Evolutionary conservation across 2,797 vertebrate genomes (phyloP).

Genomic region (Phrynocephalus vlangalii): DNA sequence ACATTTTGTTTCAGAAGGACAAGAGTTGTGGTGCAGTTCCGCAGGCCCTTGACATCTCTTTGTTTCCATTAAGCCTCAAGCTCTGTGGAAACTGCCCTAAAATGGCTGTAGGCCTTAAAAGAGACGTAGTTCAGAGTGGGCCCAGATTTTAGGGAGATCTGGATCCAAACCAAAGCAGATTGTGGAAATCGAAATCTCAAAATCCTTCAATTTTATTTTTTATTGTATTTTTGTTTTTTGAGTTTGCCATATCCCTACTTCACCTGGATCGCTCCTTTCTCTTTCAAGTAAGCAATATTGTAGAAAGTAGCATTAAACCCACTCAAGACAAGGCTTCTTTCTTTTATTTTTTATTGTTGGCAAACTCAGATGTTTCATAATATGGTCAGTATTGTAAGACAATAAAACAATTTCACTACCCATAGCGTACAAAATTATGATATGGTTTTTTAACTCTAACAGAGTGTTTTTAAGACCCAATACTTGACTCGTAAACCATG

Average conservation of each 20-base stretch:
- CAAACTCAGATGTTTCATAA: slow-evolving; percentile 66
- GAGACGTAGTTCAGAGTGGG: neutral
- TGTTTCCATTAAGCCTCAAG: slow-evolving; percentile 73
- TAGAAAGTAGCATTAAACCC: slow-evolving; percentile 70
- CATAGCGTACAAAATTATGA: slow-evolving; percentile 59
- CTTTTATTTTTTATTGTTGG: neutral
- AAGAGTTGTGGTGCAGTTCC: slow-evolving; percentile 65
- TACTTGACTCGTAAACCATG: neutral
- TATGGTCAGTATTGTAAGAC: slow-evolving; percentile 57
- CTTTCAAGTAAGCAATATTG: slow-evolving; percentile 72
- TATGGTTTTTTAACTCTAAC: neutral
- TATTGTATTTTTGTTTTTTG: neutral
- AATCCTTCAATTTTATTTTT: neutral
- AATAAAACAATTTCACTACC: slow-evolving; percentile 66
- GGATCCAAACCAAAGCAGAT: neutral
- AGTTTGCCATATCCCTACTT: slow-evolving; percentile 2
- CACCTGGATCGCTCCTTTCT: neutral
- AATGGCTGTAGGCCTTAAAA: neutral
- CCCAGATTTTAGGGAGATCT: neutral
- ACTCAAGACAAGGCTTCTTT: slow-evolving; percentile 59
- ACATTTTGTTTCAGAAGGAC: slow-evolving; percentile 66
- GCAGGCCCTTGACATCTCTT: slow-evolving; percentile 66
- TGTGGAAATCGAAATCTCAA: neutral
- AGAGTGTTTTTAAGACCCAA: neutral
- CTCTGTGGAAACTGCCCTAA: slow-evolving; percentile 50